Percentiles rank a stretch among this genome's conserved stretches.
Conservation (phyloP, 2,888 invertebrate genomes). For the Rhagophthalmus giganteus region DNA sequence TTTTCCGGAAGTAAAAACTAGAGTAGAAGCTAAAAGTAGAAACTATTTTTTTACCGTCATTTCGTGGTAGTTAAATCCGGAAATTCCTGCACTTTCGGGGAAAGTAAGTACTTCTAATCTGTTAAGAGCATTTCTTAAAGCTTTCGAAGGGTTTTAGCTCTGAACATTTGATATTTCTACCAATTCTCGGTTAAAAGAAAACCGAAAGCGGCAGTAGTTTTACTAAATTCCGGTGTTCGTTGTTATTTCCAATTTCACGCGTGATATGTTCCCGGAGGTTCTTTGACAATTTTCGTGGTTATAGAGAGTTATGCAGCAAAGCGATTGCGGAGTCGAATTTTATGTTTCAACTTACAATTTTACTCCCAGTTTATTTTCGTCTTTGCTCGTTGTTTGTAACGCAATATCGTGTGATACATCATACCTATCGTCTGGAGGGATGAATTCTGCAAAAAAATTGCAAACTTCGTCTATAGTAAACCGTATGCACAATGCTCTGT, state of each 20-base stretch:
- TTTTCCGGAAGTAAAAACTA: background rate
- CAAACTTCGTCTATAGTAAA: constrained; percentile 19
- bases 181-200: constrained; percentile 7
- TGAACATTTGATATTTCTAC: constrained; percentile 16
- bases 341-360: constrained; percentile 11
- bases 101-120: constrained; percentile 12
- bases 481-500: constrained; percentile 22
- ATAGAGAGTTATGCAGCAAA: constrained; percentile 1
- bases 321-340: constrained; percentile 9
- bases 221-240: background rate
- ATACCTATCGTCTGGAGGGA: constrained; percentile 26
- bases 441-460: too few species aligned
- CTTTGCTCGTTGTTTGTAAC: constrained; percentile 35
- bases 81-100: background rate
- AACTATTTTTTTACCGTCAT: background rate
- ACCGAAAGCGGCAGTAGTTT: background rate
- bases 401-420: constrained; percentile 37
- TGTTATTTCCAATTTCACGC: constrained; percentile 1
- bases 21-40: background rate
- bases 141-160: constrained; percentile 12
- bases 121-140: constrained; percentile 14
- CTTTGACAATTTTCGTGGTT: background rate
- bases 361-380: constrained; percentile 9
- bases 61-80: background rate
- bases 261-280: background rate